Conservation (phyloP, 2,797 vertebrate species). For the Paratrypauchen microcephalus region DNA sequence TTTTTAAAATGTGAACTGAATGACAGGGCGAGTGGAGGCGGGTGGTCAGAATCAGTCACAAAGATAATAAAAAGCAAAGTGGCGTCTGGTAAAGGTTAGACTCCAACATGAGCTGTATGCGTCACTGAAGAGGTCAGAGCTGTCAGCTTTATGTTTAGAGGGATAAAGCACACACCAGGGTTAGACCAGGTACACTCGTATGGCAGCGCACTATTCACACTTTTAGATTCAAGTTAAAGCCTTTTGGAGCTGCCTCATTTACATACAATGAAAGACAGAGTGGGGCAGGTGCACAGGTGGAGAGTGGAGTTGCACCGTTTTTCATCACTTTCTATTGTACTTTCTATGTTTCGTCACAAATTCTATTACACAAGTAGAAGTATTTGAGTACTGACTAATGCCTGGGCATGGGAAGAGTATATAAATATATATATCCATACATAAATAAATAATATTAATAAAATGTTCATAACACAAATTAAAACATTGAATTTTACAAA, state of each 20-base stretch:
- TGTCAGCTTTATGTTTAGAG: constrained; percentile 45
- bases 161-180: constrained; percentile 33
- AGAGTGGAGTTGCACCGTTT: too few relatives aligned
- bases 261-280: too few relatives aligned
- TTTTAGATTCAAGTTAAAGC: neutral
- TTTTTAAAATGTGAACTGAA: constrained; percentile 41
- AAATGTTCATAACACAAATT: too few relatives aligned
- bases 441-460: too few relatives aligned
- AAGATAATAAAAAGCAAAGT: constrained; percentile 52
- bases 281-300: too few relatives aligned
- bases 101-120: constrained; percentile 45
- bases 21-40: constrained; percentile 19
- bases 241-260: neutral
- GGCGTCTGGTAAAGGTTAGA: constrained; percentile 62
- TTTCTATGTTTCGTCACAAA: too few relatives aligned
- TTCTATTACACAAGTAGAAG: too few relatives aligned
- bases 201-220: neutral
- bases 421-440: too few relatives aligned
- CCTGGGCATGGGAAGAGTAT: too few relatives aligned
- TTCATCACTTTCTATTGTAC: too few relatives aligned
- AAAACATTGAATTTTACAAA: too few relatives aligned
- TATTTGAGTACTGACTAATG: too few relatives aligned
- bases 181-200: constrained; percentile 9
- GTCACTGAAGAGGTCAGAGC: constrained; percentile 56
- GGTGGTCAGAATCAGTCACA: constrained; percentile 52